A percentile compares a stretch with the other conserved stretches of the same genome.
Conservation (phyloP, 64 coral and sea anemone species). For the Dendronephthya gigantea region DNA sequence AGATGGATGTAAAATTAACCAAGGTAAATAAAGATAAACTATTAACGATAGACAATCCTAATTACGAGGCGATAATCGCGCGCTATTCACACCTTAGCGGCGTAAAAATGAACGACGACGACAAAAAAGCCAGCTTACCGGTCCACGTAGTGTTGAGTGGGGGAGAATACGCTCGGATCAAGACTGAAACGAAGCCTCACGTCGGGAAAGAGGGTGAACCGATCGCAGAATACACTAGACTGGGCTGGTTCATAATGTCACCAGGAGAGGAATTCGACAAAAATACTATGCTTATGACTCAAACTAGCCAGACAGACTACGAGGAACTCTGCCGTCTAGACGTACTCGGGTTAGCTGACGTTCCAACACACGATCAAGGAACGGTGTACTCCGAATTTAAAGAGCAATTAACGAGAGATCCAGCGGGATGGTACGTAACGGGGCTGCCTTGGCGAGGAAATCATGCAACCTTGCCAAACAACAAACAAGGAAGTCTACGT, state of each 20-base stretch:
- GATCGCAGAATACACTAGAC: slow-evolving; percentile 32
- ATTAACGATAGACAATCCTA: slow-evolving; percentile 33
- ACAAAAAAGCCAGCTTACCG: slow-evolving; percentile 19
- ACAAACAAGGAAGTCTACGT: slow-evolving; percentile 8
- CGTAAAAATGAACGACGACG: slow-evolving; percentile 19
- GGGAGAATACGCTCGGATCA: slow-evolving; percentile 23
- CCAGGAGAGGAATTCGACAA: background rate
- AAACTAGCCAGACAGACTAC: slow-evolving; percentile 14
- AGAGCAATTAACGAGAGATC: slow-evolving; percentile 16
- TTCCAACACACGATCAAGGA: background rate
- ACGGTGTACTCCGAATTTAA: slow-evolving; percentile 10
- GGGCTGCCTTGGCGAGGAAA: slow-evolving; percentile 17
- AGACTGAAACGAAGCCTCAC: slow-evolving; percentile 28
- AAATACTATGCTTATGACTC: background rate
- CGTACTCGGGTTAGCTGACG: slow-evolving; percentile 7
- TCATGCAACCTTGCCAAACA: too few relatives aligned
- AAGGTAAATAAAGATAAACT: slow-evolving; percentile 45
- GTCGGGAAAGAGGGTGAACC: slow-evolving; percentile 24
- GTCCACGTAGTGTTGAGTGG: slow-evolving; percentile 35
- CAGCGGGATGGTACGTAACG: slow-evolving; percentile 32
- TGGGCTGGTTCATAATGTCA: slow-evolving; percentile 36
- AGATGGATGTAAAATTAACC: slow-evolving; percentile 27
- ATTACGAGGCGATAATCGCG: slow-evolving; percentile 17
- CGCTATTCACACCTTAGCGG: slow-evolving; percentile 8
- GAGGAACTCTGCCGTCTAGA: background rate